A percentile compares a stretch with the other conserved stretches of the same genome.
Evolutionary conservation across 2,797 vertebrate species (phyloP).

Genomic region (Lepidocolaptes lacrymiger): DNA sequence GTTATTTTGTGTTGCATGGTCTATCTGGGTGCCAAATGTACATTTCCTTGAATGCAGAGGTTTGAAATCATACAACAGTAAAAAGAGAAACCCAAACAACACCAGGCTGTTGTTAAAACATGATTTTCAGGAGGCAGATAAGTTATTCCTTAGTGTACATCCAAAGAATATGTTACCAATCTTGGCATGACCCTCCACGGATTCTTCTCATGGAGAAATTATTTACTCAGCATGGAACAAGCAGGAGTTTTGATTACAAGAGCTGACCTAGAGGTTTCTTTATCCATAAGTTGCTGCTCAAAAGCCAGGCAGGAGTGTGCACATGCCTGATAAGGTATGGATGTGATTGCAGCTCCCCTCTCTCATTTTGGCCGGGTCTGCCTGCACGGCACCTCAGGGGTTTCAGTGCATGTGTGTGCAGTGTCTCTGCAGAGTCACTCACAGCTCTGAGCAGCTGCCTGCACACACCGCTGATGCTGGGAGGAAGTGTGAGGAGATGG

Average conservation of each 20-base stretch:
- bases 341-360: background rate
- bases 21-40: background rate
- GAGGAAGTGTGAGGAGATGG: background rate
- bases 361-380: background rate
- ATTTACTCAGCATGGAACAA: background rate
- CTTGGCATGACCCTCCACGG: background rate
- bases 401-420: rapidly evolving
- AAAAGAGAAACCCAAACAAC: background rate
- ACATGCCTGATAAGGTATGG: rapidly evolving
- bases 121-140: background rate
- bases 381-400: background rate
- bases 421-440: background rate
- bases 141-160: background rate
- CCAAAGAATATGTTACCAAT: background rate
- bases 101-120: background rate
- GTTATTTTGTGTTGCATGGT: background rate
- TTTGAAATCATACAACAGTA: background rate
- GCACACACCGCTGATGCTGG: background rate
- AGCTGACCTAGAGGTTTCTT: background rate
- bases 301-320: background rate
- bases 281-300: background rate
- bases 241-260: background rate
- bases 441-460: background rate
- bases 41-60: background rate
- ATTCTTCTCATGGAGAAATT: background rate